phyloP scores from a whole-genome alignment of 2,888 invertebrate genomes.

The Ophonus ardosiacus region DNA sequence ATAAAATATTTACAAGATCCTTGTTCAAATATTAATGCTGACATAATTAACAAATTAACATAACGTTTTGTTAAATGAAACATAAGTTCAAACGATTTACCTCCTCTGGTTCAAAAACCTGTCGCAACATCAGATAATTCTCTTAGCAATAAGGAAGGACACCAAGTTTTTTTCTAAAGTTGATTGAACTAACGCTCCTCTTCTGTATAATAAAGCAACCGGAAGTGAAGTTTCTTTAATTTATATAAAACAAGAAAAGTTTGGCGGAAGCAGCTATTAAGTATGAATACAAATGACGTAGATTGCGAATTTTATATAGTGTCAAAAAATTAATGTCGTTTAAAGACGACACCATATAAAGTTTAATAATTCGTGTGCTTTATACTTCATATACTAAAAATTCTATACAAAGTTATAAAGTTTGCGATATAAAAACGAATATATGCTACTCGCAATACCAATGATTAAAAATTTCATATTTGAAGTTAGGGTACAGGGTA shows the following conservation, averaged over 20 bases:
- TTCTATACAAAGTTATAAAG: too few relatives aligned
- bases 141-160: constrained; percentile 1
- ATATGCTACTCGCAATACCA: too few relatives aligned
- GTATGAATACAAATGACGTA: neutral
- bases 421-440: too few relatives aligned
- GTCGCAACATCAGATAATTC: neutral
- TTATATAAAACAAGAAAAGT: neutral
- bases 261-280: neutral
- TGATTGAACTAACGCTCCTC: neutral
- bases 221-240: constrained; percentile 18
- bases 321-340: neutral
- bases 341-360: neutral
- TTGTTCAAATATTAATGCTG: too few relatives aligned
- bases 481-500: too few relatives aligned
- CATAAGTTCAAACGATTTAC: neutral
- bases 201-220: constrained; percentile 3
- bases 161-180: constrained; percentile 19
- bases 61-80: neutral
- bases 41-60: too few relatives aligned
- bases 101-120: neutral
- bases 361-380: neutral
- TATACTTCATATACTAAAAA: too few relatives aligned
- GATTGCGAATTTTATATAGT: neutral
- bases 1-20: too few relatives aligned
- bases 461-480: too few relatives aligned